These are phyloP conservation scores for Antennarius maculatus DNA, from an alignment of 2,797 vertebrate species.

Conservation along the genomic window DNA sequence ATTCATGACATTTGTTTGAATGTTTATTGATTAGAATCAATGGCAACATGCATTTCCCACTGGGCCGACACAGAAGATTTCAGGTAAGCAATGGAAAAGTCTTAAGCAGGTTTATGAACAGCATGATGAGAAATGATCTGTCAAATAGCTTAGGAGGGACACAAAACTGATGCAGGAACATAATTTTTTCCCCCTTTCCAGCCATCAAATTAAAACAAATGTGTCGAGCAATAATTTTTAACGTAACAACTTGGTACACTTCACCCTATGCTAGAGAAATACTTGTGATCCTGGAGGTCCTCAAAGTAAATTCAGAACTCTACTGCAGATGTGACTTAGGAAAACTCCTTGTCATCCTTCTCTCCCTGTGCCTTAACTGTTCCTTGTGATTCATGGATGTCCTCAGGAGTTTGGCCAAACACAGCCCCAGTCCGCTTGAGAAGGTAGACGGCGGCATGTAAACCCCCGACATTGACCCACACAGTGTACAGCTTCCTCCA, in stretches of 20 bases:
- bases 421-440: constrained; percentile 84
- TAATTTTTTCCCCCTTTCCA: background rate
- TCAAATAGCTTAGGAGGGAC: constrained; percentile 3
- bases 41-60: constrained; percentile 5
- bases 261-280: constrained; percentile 39
- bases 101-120: constrained; percentile 20
- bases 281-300: constrained; percentile 6
- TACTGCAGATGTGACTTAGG: constrained; percentile 25
- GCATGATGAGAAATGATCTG: constrained; percentile 12
- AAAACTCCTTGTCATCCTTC: constrained; percentile 37
- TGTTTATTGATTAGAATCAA: constrained; percentile 61
- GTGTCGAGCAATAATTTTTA: background rate
- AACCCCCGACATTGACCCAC: constrained; percentile 96
- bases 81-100: constrained; percentile 1
- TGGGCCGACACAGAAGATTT: background rate
- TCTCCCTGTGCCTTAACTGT: constrained; percentile 30
- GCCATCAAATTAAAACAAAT: constrained; percentile 14
- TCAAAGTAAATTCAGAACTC: constrained; percentile 3
- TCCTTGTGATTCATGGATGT: constrained; percentile 62
- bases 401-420: constrained; percentile 78
- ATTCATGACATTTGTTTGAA: constrained; percentile 7
- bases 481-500: constrained; percentile 91
- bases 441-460: constrained; percentile 94
- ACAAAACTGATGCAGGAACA: constrained; percentile 13
- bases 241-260: constrained; percentile 26